These are phyloP conservation scores for Platerodrilus igneus DNA, from an alignment of 2,888 invertebrate species.

Conservation along the genomic window DNA sequence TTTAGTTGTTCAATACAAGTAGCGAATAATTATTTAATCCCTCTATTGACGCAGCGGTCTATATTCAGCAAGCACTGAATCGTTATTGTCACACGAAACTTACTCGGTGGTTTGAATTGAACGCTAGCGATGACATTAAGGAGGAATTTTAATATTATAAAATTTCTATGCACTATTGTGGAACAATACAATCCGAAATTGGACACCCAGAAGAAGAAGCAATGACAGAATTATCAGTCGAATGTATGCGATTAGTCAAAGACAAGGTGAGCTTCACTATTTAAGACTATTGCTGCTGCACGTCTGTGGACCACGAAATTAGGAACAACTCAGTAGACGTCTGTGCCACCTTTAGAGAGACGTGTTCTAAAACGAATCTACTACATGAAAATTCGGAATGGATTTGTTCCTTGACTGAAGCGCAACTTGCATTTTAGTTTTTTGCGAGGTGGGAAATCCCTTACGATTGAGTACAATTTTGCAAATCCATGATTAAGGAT, in stretches of 20 bases:
- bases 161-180: conserved; percentile 28
- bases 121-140: conserved; percentile 23
- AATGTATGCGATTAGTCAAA: conserved; percentile 11
- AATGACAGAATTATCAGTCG: conserved; percentile 10
- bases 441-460: background rate
- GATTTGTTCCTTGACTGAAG: conserved; percentile 29
- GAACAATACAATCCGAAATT: conserved; percentile 6
- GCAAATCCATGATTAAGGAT: background rate
- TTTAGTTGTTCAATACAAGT: no score
- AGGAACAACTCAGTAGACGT: conserved; percentile 30
- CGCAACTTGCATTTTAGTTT: conserved; percentile 9
- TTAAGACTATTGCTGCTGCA: conserved; percentile 29
- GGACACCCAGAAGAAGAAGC: conserved; percentile 3
- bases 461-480: background rate
- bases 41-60: no score
- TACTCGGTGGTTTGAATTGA: conserved; percentile 31
- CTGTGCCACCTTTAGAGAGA: conserved; percentile 31
- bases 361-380: conserved; percentile 22
- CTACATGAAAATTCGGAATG: conserved; percentile 37
- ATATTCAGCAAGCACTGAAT: conserved; percentile 14
- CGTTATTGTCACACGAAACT: conserved; percentile 29
- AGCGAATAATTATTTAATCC: no score
- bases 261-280: conserved; percentile 20
- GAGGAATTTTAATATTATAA: no score
- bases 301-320: conserved; percentile 28